These are phyloP conservation scores for Erebia ligea DNA, from an alignment of 2,888 invertebrate genomes.

Conservation along the genomic window DNA sequence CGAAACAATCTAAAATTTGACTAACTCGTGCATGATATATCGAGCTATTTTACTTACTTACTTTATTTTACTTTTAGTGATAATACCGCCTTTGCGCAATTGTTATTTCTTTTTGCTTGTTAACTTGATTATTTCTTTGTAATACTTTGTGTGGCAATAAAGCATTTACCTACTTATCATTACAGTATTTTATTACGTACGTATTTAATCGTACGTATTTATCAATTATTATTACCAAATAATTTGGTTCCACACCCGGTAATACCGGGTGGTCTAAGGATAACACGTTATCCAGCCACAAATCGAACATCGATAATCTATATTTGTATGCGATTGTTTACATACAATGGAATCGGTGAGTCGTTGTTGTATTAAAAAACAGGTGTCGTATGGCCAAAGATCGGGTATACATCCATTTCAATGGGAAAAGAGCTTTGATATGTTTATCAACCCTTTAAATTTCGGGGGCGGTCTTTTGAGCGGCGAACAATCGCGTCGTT, in stretches of 20 bases:
- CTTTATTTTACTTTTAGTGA: too few relatives aligned
- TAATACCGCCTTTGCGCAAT: too few relatives aligned
- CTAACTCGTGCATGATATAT: too few relatives aligned
- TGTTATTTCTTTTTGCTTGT: too few relatives aligned
- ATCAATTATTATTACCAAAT: too few relatives aligned
- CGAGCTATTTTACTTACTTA: too few relatives aligned
- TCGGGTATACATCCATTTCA: conserved; percentile 46
- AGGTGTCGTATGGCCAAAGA: conserved; percentile 66
- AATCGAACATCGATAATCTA: conserved; percentile 73
- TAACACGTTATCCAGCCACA: conserved; percentile 55
- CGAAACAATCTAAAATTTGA: too few relatives aligned
- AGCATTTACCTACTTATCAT: too few relatives aligned
- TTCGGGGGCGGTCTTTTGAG: conserved; percentile 67
- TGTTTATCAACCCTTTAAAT: conserved; percentile 79
- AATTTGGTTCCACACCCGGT: neutral
- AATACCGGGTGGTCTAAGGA: conserved; percentile 67
- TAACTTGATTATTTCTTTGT: too few relatives aligned
- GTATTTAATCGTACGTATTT: too few relatives aligned
- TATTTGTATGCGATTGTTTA: conserved; percentile 69
- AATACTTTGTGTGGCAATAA: too few relatives aligned
- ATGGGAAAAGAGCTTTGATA: conserved; percentile 71
- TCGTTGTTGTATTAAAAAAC: conserved; percentile 70
- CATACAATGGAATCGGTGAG: conserved; percentile 65
- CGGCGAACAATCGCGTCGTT: conserved; percentile 62
- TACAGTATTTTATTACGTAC: too few relatives aligned